Evolutionary conservation across 2,888 invertebrate species (phyloP).

Genomic region (Drosophila rubida): DNA sequence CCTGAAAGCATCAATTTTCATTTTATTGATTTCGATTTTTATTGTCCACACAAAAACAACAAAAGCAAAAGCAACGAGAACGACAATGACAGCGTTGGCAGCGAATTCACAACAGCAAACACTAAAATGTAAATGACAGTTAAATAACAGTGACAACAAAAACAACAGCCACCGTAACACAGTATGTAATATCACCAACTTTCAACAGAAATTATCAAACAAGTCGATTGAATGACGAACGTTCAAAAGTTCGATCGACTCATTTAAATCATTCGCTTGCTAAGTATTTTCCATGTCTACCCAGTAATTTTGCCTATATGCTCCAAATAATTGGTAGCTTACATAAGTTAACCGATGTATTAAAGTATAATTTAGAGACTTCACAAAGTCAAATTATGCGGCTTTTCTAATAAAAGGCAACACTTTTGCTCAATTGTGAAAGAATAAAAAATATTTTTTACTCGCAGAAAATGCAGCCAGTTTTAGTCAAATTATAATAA

Average conservation of each 20-base stretch:
- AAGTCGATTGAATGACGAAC: conserved; percentile 63
- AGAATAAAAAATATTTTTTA: too few relatives aligned
- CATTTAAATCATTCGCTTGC: too few relatives aligned
- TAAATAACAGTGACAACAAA: conserved; percentile 36
- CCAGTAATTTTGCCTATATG: not conserved
- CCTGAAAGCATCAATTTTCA: conserved; percentile 79
- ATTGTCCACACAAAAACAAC: conserved; percentile 59
- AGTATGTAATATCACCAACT: conserved; percentile 7
- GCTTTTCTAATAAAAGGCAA: too few relatives aligned
- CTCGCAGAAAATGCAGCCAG: too few relatives aligned
- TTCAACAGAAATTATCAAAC: conserved; percentile 54
- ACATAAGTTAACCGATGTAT: too few relatives aligned
- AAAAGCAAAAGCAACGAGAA: conserved; percentile 9
- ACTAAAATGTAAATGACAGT: conserved; percentile 54
- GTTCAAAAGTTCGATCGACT: too few relatives aligned
- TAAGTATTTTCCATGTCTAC: too few relatives aligned
- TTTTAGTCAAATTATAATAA: too few relatives aligned
- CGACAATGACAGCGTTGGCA: conserved; percentile 2
- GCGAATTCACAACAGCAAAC: conserved; percentile 38
- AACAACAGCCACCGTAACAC: conserved; percentile 11
- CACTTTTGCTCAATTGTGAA: too few relatives aligned
- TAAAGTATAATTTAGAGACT: too few relatives aligned
- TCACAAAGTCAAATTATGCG: too few relatives aligned
- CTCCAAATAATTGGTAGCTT: too few relatives aligned
- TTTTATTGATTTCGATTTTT: conserved; percentile 80